Percentiles rank a stretch among this genome's conserved stretches.
Evolutionary conservation across 2,888 invertebrate genomes (phyloP).

Genomic region (Drosophila pseudotalamancana): DNA sequence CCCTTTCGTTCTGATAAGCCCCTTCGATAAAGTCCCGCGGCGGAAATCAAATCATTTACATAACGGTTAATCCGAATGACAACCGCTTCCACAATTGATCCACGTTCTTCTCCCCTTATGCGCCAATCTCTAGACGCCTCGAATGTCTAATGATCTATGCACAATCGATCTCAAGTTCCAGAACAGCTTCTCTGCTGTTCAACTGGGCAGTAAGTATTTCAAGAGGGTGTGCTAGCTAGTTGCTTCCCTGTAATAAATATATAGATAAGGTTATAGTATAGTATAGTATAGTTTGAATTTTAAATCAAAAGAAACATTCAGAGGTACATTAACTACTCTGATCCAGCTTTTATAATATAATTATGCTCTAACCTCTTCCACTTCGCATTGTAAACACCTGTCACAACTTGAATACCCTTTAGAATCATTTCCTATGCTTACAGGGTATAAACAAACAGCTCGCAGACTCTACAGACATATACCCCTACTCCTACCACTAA

Average conservation of each 20-base stretch:
- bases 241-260: not conserved
- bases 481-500: conserved; percentile 1
- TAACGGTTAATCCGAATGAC: conserved; percentile 36
- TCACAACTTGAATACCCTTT: not conserved
- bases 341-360: too few relatives aligned
- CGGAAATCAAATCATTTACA: conserved; percentile 68
- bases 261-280: too few relatives aligned
- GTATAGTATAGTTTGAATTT: too few relatives aligned
- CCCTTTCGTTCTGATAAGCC: conserved; percentile 49
- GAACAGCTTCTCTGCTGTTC: not conserved
- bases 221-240: not conserved
- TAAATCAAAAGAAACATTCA: too few relatives aligned
- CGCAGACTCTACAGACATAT: not conserved
- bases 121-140: conserved; percentile 29
- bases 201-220: not conserved
- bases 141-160: conserved; percentile 19
- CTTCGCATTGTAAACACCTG: too few relatives aligned
- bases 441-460: conserved; percentile 34
- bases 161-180: conserved; percentile 11
- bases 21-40: conserved; percentile 42
- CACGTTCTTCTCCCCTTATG: conserved; percentile 35
- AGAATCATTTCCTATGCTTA: not conserved
- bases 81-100: conserved; percentile 24
- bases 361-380: too few relatives aligned
- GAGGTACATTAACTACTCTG: too few relatives aligned